phyloP scores from a whole-genome alignment of 2,113 vertebrate species.

The Mormyrus iriodes region DNA sequence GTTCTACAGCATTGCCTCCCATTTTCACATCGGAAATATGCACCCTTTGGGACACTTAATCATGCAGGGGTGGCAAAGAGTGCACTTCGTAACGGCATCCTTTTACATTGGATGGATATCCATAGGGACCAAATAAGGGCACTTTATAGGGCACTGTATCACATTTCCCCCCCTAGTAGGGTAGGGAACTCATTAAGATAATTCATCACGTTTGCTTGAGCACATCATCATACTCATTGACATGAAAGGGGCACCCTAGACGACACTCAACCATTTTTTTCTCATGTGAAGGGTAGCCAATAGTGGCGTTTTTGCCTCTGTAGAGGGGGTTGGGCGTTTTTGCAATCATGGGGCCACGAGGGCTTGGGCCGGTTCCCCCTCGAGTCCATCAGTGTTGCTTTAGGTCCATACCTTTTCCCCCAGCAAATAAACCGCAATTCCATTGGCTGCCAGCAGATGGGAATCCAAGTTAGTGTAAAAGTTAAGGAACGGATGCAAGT shows the following conservation, averaged over 20 bases:
- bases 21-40: neutral
- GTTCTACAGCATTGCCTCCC: neutral
- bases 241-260: neutral
- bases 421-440: slow-evolving; percentile 2
- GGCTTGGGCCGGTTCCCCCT: neutral
- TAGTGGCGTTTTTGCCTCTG: neutral
- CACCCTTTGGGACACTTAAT: neutral
- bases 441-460: slow-evolving; percentile 43
- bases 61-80: neutral
- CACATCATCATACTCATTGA: neutral
- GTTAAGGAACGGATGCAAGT: neutral
- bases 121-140: neutral
- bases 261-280: neutral
- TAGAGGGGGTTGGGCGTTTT: neutral
- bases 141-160: neutral
- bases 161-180: neutral
- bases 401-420: neutral
- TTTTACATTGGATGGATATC: neutral
- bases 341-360: neutral
- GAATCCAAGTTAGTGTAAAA: slow-evolving; percentile 19
- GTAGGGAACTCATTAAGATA: neutral
- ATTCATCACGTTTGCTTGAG: neutral
- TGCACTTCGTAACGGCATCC: neutral
- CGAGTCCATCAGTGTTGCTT: neutral
- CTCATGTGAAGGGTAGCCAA: neutral